Conservation (phyloP, 2,113 vertebrate genomes). For the Amphilophus citrinellus region DNA sequence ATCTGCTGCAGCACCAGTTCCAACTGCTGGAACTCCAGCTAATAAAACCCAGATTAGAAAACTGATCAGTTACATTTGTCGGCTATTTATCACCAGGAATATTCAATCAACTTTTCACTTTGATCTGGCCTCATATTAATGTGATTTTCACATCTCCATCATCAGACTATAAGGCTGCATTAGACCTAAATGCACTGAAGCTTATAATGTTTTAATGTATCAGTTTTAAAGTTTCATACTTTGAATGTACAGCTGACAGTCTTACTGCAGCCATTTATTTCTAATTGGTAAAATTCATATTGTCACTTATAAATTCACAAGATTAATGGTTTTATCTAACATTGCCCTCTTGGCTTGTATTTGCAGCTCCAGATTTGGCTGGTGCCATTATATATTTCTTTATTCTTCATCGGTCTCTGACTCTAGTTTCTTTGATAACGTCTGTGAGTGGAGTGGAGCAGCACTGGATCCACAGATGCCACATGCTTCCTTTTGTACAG, state of each 20-base stretch:
- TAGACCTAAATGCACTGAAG: neutral
- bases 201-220: neutral
- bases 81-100: neutral
- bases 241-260: neutral
- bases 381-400: neutral
- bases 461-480: neutral
- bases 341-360: neutral
- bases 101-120: neutral
- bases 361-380: neutral
- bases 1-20: neutral
- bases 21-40: neutral
- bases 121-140: neutral
- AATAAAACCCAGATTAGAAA: neutral
- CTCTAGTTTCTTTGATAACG: neutral
- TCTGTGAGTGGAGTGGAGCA: neutral
- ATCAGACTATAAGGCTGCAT: neutral
- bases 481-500: neutral
- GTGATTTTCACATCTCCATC: neutral
- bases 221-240: neutral
- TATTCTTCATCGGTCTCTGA: neutral
- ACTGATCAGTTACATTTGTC: neutral
- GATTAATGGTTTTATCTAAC: no score
- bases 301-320: neutral
- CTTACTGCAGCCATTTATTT: neutral
- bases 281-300: neutral